Evolutionary conservation across 1,140 invertebrate species (phyloP), one percentile per base, ranked within the genome.

Genomic region (Tetranychus cinnabarinus): DNA sequence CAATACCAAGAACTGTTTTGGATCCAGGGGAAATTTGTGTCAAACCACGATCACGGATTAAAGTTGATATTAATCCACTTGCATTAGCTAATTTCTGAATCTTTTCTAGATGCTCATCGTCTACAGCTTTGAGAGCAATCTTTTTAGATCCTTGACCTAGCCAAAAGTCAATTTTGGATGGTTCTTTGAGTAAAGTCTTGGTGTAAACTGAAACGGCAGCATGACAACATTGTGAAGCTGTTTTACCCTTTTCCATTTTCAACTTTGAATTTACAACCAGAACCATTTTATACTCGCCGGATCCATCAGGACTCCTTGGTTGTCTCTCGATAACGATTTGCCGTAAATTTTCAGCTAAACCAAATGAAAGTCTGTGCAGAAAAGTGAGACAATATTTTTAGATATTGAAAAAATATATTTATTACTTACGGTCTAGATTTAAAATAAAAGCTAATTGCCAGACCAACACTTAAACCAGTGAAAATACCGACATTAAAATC

Each of bases 211-310:
- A 80, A 35, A 85, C 81, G 6, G 89, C 84, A 57, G 86, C 90
- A 76, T 95, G 90, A 50, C 82, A 80, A 76, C 88, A 92, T 72
- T 92, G 90, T 3, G 89, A 86, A 39, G 86, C 88, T 54, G 88
- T 81, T 77, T 95, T 95, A 15, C 90, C 90, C 78, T 89, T 92
- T 31, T 84, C 81, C 89, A 96, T 95, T 71, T 86, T 85, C 0
- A 96, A 74, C 70, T 96, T 89, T 69, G 80, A 87, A 69, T 88
- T 76, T 2, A 92, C 83, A 34, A 91, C 82, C 55, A 96, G 70
- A 1, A 91, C 83, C 71, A 95, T 73, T 76, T 89, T 90, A 7
- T 33, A 52, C 8, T 52, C 50, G 7, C 23, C 50, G 0, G 23
- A 0, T 42, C 39, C 39, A 6, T 42, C 10, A 42, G 39, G 10